Base-by-base conservation (phyloP, 2,888 invertebrate species). In the Blera fallax region DNA sequence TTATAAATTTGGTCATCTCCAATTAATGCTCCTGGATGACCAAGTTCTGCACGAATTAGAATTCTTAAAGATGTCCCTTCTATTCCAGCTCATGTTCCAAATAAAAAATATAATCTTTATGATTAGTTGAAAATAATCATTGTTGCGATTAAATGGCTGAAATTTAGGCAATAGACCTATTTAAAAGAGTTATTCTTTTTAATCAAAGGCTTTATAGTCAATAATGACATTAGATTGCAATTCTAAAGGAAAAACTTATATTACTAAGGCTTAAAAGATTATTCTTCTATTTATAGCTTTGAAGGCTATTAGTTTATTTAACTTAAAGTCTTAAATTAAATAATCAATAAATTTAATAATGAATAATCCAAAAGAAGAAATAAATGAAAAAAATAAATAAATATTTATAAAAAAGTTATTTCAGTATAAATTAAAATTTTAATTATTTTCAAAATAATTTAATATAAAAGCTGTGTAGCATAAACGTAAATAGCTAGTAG, bases 1-100 rank as follows among this genome's bases (percentile, higher is more conserved):
- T 97, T 96, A 93, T 96, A 96, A 92, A 96, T 94, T 94, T 96
- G 95, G 89, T 95, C 95, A 93, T 95, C 94, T 8, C 94, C 94
- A 93, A 96, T 94, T 91, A 95, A 92, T 58, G 93, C 93, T 11
- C 95, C 95, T 0, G 95, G 94, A 14, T 93, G 94, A 21, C 95
- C 94, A 93, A 96, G 92, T 94, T 96, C 95, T 84, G 94, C 91
- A 87, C 96, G 96, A 93, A 96, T 95, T 92, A 96, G 87, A 88
- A 95, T 89, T 88, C 95, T 96, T 92, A 96, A 90, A 0, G 95
- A 94, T 7, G 95, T 94, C 82, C 96, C 96, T 21, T 95, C 89
- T 93, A 96, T 94, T 87, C 95, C 95, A 1, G 95, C 90, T 93
- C 95, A 96, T 88, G 94, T 92, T 50, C 94, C 94, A 90, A 94